Conservation (phyloP, 64 coral and sea anemone species). For the Dendrophyllia cribrosa region DNA sequence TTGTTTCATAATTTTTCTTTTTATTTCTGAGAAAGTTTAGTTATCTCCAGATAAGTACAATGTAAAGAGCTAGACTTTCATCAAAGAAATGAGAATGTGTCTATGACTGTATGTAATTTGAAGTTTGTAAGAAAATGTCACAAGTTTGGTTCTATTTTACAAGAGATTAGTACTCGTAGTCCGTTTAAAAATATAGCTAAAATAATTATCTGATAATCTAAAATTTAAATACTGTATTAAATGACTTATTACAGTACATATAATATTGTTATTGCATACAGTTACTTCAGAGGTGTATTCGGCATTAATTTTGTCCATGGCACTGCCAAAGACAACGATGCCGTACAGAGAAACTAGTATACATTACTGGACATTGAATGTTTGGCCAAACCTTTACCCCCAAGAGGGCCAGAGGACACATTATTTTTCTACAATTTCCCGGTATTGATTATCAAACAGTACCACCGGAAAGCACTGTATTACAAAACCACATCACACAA, state of each 20-base stretch:
- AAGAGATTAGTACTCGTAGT: slow-evolving; percentile 10
- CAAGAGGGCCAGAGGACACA: no score
- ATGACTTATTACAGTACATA: background rate
- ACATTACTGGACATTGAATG: background rate
- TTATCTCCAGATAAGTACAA: background rate
- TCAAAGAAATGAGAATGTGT: slow-evolving; percentile 21
- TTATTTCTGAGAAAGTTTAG: slow-evolving; percentile 9
- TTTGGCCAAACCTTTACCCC: no score
- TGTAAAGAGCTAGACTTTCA: slow-evolving; percentile 1
- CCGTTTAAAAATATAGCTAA: slow-evolving; percentile 54
- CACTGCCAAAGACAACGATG: background rate
- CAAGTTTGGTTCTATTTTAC: slow-evolving; percentile 34
- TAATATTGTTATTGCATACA: background rate
- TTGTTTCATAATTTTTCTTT: background rate
- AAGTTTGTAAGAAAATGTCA: slow-evolving; percentile 10
- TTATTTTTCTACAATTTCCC: no score
- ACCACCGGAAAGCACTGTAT: no score
- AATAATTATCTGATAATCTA: slow-evolving; percentile 42
- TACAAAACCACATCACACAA: no score
- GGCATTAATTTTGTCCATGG: background rate
- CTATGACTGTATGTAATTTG: background rate
- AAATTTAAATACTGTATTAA: slow-evolving; percentile 1
- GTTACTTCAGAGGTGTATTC: background rate
- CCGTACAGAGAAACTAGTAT: background rate
- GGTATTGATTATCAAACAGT: no score